These are phyloP conservation scores for Latrodectus geometricus DNA, from an alignment of 1,140 invertebrate genomes.

Conservation along the genomic window DNA sequence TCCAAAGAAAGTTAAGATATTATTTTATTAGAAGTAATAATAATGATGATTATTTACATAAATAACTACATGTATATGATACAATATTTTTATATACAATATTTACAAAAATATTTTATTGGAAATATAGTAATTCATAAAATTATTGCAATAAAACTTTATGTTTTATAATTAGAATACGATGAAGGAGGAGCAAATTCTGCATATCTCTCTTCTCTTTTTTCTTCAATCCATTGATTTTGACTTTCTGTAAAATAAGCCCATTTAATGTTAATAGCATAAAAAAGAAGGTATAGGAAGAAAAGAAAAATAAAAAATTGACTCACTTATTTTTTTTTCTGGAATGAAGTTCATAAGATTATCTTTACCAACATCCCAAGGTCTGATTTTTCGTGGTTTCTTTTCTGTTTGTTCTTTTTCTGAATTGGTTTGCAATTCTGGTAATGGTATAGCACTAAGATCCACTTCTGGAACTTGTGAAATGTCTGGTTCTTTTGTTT, in stretches of 20 bases:
- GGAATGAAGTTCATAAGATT: conserved; percentile 9
- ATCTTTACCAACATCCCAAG: conserved; percentile 53
- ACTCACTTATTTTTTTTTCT: conserved; percentile 43
- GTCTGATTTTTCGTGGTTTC: conserved; percentile 43
- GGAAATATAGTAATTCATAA: not conserved
- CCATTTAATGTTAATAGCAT: not conserved
- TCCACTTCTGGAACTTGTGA: not conserved
- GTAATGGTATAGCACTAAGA: conserved; percentile 43
- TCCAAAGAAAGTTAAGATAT: too few relatives aligned
- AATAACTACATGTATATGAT: too few relatives aligned
- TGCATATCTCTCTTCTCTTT: conserved; percentile 22
- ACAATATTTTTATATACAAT: not conserved
- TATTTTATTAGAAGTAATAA: too few relatives aligned
- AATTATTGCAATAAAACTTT: not conserved
- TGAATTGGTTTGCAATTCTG: not conserved
- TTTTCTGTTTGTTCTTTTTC: not conserved
- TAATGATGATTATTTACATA: too few relatives aligned
- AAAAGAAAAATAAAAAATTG: not conserved
- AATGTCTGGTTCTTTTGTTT: not conserved
- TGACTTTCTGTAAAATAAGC: conserved; percentile 33
- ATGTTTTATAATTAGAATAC: conserved; percentile 13
- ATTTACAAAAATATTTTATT: not conserved
- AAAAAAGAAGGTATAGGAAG: not conserved
- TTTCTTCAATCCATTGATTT: conserved; percentile 46
- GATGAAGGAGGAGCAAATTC: conserved; percentile 44